phyloP scores from a whole-genome alignment of 2,797 vertebrate genomes.

The Eurystomus glaucurus region DNA sequence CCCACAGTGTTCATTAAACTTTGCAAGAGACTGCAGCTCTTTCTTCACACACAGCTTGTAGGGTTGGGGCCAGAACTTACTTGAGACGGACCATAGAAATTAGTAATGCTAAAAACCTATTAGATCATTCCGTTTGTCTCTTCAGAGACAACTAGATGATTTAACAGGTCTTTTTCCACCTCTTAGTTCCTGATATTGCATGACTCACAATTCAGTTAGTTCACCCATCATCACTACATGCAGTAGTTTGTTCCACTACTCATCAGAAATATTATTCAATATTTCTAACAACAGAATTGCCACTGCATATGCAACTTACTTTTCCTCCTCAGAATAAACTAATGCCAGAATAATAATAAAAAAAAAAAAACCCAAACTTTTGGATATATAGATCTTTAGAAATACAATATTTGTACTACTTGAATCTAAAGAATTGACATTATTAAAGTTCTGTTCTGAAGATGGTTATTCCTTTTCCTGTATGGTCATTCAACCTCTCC shows the following conservation, averaged over 20 bases:
- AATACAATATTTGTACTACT: neutral
- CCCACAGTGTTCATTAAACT: fast-evolving
- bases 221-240: neutral
- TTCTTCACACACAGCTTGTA: neutral
- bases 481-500: neutral
- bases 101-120: neutral
- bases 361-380: neutral
- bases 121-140: neutral
- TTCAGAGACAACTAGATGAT: neutral
- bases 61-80: neutral
- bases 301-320: neutral
- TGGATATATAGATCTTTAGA: neutral
- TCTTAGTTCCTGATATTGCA: neutral
- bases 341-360: neutral
- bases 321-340: neutral
- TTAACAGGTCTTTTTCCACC: neutral
- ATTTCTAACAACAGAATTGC: neutral
- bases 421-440: neutral
- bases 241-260: neutral
- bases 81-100: neutral
- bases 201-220: neutral
- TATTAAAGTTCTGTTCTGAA: neutral
- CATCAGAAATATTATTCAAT: neutral
- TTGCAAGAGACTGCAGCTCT: neutral
- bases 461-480: neutral